Base-by-base conservation (phyloP, 2,888 invertebrate species). In the Chloroclysta siterata region DNA sequence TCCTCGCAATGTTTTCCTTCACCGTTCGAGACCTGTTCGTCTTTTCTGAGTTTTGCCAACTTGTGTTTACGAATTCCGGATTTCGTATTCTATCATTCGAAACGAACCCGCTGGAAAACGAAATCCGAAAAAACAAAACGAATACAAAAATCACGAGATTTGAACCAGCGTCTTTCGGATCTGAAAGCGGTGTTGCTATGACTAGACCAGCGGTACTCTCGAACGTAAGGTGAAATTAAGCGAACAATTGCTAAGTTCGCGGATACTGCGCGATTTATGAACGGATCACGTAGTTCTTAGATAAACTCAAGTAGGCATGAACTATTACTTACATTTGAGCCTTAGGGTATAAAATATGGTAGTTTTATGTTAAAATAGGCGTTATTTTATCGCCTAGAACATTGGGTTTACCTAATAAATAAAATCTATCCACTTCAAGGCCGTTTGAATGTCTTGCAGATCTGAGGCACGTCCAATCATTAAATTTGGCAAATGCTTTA, bases 261-360 rank as follows among this genome's bases (percentile, higher is more conserved):
- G 60, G 61, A 50, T 29, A 58, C 39, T 55, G 15, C 2, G 53
- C 56, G 63, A 69, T 67, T 69, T 70, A 70, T 46, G 61, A 46
- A 29, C 39, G 65, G 29, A 46, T 63, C 60, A 65, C 42, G 65
- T 63, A 55, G 59, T 54, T 59, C 60, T 63, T 52, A 56, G 65
- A 50, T 60, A 65, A 62, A 62, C 58, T 59, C 36, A 22, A 42
- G 42, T 29, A 53, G 52, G 57, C 46, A 13, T 47, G 44, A 50
- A 56, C 50, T 54, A 57, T 33, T 41, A 36, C 53, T 63, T 63
- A 51, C 50, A 36, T 47, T 63, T 15, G 13, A 10, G 42, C 60
- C 13, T 50, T 14, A 33, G 29, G 36, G 13, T 58, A 36, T 46
- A 36, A 59, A 52, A 44, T 59, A 56, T 56, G 28, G 28, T 42